These are phyloP conservation scores for Crocidura indochinensis DNA, from an alignment of 2,797 vertebrate species.

Conservation along the genomic window DNA sequence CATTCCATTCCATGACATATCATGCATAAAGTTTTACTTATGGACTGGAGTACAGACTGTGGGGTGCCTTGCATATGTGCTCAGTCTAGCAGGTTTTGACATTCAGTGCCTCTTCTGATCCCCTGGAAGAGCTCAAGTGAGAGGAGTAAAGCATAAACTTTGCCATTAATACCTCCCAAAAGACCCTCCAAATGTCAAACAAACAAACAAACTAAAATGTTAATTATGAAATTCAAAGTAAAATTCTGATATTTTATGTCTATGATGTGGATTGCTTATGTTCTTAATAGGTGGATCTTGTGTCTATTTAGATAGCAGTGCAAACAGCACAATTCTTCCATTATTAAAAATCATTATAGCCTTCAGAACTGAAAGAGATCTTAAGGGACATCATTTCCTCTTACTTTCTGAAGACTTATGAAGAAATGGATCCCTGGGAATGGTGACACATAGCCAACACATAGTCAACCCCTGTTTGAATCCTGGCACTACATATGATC, in stretches of 20 bases:
- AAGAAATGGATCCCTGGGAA: neutral
- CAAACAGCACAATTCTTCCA: conserved; percentile 31
- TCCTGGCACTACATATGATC: too few species aligned
- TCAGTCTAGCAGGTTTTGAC: too few species aligned
- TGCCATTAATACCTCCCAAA: too few species aligned
- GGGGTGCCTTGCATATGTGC: too few species aligned
- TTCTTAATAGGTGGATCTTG: conserved; percentile 43
- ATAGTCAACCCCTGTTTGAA: too few species aligned
- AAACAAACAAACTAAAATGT: conserved; percentile 18
- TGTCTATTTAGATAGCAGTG: conserved; percentile 58
- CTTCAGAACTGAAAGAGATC: conserved; percentile 65
- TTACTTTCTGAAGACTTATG: conserved; percentile 5
- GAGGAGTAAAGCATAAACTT: too few species aligned
- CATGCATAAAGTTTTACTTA: conserved; percentile 15
- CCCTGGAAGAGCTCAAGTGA: too few species aligned
- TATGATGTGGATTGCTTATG: conserved; percentile 30
- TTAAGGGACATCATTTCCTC: conserved; percentile 27
- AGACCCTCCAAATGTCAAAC: too few species aligned
- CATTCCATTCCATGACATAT: neutral
- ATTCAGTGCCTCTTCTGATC: too few species aligned
- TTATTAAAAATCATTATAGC: conserved; percentile 69
- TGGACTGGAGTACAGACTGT: conserved; percentile 40
- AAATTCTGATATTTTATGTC: conserved; percentile 13
- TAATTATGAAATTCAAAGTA: conserved; percentile 54
- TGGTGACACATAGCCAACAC: neutral